Evolutionary conservation across 2,113 vertebrate species (phyloP).

Genomic region (Holacanthus passer): DNA sequence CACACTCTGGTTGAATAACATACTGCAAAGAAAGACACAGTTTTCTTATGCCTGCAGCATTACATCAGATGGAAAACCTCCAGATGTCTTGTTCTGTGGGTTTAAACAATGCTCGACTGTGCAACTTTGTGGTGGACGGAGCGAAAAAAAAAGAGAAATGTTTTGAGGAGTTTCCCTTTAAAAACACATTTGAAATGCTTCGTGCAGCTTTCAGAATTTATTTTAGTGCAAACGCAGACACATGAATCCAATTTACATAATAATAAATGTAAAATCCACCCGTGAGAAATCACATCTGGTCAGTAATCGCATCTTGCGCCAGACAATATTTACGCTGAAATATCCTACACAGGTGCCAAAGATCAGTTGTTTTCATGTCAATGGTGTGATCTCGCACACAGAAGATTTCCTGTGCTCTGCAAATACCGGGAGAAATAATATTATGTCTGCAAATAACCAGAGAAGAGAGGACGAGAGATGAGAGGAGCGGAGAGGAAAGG

Average conservation of each 20-base stretch:
- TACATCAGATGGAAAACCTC: constrained; percentile 73
- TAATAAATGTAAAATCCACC: background rate
- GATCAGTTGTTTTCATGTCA: background rate
- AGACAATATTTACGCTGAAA: background rate
- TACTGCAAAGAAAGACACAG: background rate
- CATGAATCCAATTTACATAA: background rate
- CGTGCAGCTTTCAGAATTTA: background rate
- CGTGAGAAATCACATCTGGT: background rate
- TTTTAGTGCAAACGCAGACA: background rate
- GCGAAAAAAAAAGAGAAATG: constrained; percentile 2
- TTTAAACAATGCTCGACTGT: constrained; percentile 64
- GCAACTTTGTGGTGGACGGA: constrained; percentile 7
- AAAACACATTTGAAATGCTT: background rate
- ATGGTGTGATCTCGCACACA: constrained; percentile 24
- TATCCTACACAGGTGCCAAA: background rate
- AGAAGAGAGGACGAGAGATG: constrained; percentile 36
- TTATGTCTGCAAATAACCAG: constrained; percentile 59
- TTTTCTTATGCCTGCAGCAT: constrained; percentile 39
- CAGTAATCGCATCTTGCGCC: background rate
- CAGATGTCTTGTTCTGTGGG: constrained; percentile 60
- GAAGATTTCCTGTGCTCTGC: constrained; percentile 17
- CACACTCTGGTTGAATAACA: background rate
- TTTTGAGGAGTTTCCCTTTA: background rate
- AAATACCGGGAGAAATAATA: constrained; percentile 51
- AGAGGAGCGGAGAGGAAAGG: constrained; percentile 23